Percentiles rank a stretch among this genome's conserved stretches.
These are phyloP conservation scores for Polyommatus icarus DNA, from an alignment of 2,888 invertebrate genomes.

Conservation along the genomic window DNA sequence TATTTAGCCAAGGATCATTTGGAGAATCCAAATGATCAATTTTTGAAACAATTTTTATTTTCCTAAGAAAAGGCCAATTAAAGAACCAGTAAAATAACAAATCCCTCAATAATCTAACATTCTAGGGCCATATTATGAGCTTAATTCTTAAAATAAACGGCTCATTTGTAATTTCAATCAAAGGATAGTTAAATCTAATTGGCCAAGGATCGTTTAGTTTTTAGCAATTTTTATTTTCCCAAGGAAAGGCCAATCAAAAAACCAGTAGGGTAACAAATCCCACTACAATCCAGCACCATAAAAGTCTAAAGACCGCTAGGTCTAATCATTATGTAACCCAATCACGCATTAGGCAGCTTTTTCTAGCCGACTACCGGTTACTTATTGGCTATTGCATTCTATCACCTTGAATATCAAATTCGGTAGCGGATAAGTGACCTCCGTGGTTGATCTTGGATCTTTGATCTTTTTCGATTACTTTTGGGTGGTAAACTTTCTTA, in stretches of 20 bases:
- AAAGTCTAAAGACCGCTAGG: not conserved
- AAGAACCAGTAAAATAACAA: not conserved
- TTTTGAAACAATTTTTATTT: not conserved
- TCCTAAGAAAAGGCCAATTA: not conserved
- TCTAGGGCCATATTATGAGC: not conserved
- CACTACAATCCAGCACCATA: not conserved
- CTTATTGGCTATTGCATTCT: slow-evolving; percentile 1
- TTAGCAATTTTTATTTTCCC: not conserved
- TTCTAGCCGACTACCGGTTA: slow-evolving; percentile 13
- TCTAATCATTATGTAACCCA: not conserved
- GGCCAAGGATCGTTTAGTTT: not conserved
- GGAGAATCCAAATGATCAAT: too few relatives aligned
- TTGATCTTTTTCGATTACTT: not conserved
- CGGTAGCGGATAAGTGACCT: slow-evolving; percentile 25
- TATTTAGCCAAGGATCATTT: not conserved
- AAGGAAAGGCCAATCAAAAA: not conserved
- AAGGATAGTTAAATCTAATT: too few relatives aligned
- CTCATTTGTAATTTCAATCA: not conserved
- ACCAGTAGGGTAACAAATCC: not conserved
- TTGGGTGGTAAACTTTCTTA: not conserved
- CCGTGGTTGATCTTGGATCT: not conserved
- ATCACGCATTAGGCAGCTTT: not conserved
- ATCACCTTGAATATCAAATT: slow-evolving; percentile 32
- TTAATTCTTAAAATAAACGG: not conserved
- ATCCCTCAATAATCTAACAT: not conserved